These are phyloP conservation scores for Ectropis grisescens DNA, from an alignment of 1,140 invertebrate genomes.

Conservation along the genomic window DNA sequence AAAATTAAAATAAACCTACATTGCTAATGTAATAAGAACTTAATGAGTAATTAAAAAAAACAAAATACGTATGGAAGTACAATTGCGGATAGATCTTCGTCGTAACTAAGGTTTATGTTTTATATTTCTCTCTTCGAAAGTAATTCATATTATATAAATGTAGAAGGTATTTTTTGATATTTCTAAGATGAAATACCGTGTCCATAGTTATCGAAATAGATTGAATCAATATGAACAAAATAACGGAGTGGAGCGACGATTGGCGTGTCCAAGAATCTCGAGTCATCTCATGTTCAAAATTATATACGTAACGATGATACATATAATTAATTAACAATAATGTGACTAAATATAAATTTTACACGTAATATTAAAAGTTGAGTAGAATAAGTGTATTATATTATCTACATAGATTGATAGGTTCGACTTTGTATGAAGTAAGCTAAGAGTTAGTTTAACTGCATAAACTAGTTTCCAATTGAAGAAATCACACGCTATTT, in stretches of 20 bases:
- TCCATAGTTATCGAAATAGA: slow-evolving; percentile 27
- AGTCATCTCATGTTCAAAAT: slow-evolving; percentile 66
- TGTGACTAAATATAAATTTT: slow-evolving; percentile 64
- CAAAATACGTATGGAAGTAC: slow-evolving; percentile 68
- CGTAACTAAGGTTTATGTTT: slow-evolving; percentile 41
- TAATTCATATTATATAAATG: slow-evolving; percentile 30
- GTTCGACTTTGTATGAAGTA: slow-evolving; percentile 56
- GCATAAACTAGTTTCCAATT: slow-evolving; percentile 14
- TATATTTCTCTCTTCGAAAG: slow-evolving; percentile 35
- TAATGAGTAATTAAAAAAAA: slow-evolving; percentile 46
- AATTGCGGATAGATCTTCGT: slow-evolving; percentile 52
- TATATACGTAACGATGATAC: slow-evolving; percentile 68
- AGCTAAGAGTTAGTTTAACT: slow-evolving; percentile 27
- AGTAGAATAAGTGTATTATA: slow-evolving; percentile 63
- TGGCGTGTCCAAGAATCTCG: slow-evolving; percentile 33
- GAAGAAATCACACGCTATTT: slow-evolving; percentile 14
- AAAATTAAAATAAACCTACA: slow-evolving; percentile 33
- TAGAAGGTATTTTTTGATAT: slow-evolving; percentile 57
- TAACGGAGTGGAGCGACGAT: slow-evolving; percentile 15
- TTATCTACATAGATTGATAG: slow-evolving; percentile 55
- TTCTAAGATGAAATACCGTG: slow-evolving; percentile 41
- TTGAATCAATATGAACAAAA: slow-evolving; percentile 19
- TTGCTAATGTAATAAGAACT: slow-evolving; percentile 43
- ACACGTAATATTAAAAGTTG: slow-evolving; percentile 63
- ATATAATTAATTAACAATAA: slow-evolving; percentile 64